Percentiles rank a stretch among this genome's conserved stretches.
Evolutionary conservation across 2,797 vertebrate species (phyloP).

Genomic region (Sebastes elongatus): DNA sequence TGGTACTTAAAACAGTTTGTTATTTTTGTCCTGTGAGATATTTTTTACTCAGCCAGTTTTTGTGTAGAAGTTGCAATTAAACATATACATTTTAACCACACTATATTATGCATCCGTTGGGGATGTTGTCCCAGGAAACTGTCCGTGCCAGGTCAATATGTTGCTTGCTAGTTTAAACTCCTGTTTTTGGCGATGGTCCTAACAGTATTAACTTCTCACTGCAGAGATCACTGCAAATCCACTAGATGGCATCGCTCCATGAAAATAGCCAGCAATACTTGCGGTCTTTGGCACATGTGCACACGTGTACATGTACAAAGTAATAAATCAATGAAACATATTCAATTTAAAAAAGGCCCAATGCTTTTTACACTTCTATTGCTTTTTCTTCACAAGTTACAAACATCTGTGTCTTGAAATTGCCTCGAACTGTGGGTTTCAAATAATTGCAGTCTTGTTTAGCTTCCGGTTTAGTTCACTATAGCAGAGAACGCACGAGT

Average conservation of each 20-base stretch:
- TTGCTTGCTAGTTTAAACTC: not conserved
- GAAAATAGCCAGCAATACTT: not conserved
- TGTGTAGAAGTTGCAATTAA: not conserved
- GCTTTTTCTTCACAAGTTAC: not conserved
- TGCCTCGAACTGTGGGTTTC: not conserved
- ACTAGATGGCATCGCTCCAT: not conserved
- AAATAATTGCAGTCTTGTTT: not conserved
- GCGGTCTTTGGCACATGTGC: not conserved
- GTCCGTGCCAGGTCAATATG: not conserved
- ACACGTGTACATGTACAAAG: not conserved
- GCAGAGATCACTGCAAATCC: constrained; percentile 11
- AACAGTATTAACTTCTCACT: not conserved
- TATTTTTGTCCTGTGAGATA: not conserved
- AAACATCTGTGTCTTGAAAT: not conserved
- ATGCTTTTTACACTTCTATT: not conserved
- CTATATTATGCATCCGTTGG: not conserved
- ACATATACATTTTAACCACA: not conserved
- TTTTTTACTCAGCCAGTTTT: not conserved
- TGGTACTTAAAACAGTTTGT: not conserved
- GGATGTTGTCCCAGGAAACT: not conserved
- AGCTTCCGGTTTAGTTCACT: not conserved
- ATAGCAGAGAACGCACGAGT: not conserved
- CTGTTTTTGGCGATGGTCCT: not conserved
- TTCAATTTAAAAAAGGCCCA: not conserved
- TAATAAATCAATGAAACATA: not conserved